These are phyloP conservation scores for Phaedon cochleariae DNA, from an alignment of 2,888 invertebrate genomes.

Conservation along the genomic window DNA sequence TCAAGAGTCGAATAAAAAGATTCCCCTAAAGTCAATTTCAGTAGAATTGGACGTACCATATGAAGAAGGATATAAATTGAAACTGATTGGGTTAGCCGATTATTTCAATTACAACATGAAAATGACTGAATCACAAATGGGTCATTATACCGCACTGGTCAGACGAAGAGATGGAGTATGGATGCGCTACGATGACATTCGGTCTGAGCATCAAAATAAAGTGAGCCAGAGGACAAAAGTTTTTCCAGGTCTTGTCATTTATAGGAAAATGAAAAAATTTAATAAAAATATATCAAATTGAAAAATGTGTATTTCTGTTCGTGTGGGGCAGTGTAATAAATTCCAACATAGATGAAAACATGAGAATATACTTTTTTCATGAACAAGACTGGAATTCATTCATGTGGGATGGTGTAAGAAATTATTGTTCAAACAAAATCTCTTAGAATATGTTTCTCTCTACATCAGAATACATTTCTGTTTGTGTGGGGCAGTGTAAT, in stretches of 20 bases:
- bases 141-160: background rate
- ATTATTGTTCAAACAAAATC: too few species aligned
- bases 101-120: background rate
- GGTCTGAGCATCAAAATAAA: background rate
- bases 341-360: too few species aligned
- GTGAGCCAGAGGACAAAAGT: background rate
- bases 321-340: too few species aligned
- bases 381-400: too few species aligned
- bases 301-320: too few species aligned
- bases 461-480: too few species aligned
- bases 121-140: background rate
- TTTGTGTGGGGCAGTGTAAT: too few species aligned
- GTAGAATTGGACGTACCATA: background rate
- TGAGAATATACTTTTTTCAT: too few species aligned
- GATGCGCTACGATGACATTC: background rate
- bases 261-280: background rate
- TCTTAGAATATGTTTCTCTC: too few species aligned
- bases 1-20: background rate
- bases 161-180: background rate
- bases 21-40: background rate
- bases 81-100: background rate
- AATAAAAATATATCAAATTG: too few species aligned
- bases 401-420: too few species aligned
- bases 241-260: background rate
- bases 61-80: background rate